A percentile compares a stretch with the other conserved stretches of the same genome.
Evolutionary conservation across 1,140 invertebrate genomes (phyloP).

Genomic region (Sycophaga agraensis): DNA sequence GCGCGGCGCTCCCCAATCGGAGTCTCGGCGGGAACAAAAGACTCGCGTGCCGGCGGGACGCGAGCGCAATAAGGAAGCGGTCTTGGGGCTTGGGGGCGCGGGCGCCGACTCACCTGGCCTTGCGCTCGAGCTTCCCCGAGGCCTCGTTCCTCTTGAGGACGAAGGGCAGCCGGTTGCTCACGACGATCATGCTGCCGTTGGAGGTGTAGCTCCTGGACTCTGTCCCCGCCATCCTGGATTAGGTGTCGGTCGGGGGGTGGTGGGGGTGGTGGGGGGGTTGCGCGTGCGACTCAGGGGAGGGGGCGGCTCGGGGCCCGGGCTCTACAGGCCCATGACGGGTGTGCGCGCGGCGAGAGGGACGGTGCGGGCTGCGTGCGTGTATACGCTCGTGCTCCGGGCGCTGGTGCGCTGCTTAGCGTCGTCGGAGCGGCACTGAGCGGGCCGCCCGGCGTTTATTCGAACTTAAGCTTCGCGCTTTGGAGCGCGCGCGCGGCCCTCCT

Average conservation of each 20-base stretch:
- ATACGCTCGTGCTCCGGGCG: too few relatives aligned
- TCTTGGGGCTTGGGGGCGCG: too few relatives aligned
- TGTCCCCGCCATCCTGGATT: too few relatives aligned
- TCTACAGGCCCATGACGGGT: too few relatives aligned
- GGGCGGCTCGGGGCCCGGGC: too few relatives aligned
- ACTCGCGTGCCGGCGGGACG: background rate
- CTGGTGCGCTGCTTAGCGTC: conserved; percentile 36
- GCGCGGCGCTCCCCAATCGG: too few relatives aligned
- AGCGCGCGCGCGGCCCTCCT: conserved; percentile 32
- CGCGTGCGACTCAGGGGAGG: too few relatives aligned
- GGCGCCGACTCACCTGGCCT: conserved; percentile 71
- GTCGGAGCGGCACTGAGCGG: conserved; percentile 49
- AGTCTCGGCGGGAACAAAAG: too few relatives aligned
- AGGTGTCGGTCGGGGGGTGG: background rate
- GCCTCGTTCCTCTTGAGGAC: conserved; percentile 74
- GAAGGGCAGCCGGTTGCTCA: conserved; percentile 87
- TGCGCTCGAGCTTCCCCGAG: conserved; percentile 72
- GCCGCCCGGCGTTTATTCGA: conserved; percentile 47
- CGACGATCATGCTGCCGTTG: conserved; percentile 79
- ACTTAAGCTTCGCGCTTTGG: conserved; percentile 34
- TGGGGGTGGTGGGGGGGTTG: conserved; percentile 7
- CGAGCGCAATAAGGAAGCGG: background rate
- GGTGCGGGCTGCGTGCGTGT: too few relatives aligned
- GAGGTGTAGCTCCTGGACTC: conserved; percentile 53
- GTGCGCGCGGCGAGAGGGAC: too few relatives aligned